Evolutionary conservation across 1,140 invertebrate genomes (phyloP).

Genomic region (Triops cancriformis): DNA sequence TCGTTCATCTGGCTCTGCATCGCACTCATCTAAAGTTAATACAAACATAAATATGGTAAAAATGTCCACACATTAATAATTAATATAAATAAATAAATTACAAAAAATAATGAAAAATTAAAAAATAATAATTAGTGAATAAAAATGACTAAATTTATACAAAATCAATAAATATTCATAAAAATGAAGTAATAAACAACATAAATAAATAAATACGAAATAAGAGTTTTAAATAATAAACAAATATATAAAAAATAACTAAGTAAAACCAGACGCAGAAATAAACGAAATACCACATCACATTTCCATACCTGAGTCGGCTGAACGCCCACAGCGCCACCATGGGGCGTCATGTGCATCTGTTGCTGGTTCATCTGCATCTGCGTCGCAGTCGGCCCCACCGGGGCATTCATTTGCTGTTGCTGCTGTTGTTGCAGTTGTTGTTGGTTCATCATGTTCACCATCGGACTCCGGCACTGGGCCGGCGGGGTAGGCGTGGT

Average conservation of each 20-base stretch:
- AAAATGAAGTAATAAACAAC: no score
- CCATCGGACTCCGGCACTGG: background rate
- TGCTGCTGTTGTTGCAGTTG: constrained; percentile 25
- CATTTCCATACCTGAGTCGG: background rate
- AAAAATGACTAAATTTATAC: no score
- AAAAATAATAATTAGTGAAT: no score
- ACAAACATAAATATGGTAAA: no score
- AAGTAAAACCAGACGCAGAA: background rate
- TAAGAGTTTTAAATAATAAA: no score
- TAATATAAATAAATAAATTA: no score
- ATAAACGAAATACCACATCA: no score
- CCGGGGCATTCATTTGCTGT: constrained; percentile 18
- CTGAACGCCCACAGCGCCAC: background rate
- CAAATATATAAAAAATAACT: background rate
- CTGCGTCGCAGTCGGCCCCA: constrained; percentile 16
- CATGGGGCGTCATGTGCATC: background rate
- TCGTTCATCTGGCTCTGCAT: constrained; percentile 26
- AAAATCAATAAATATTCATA: background rate
- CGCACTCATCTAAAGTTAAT: constrained; percentile 12
- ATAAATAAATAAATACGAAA: no score
- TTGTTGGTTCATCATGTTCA: background rate
- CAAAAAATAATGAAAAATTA: no score
- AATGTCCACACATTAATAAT: no score
- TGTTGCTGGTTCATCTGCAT: constrained; percentile 21
- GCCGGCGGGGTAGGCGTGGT: background rate